Evolutionary conservation across 2,113 vertebrate genomes (phyloP), one percentile per base, ranked within the genome.

Genomic region (Monarcha castaneiventris): DNA sequence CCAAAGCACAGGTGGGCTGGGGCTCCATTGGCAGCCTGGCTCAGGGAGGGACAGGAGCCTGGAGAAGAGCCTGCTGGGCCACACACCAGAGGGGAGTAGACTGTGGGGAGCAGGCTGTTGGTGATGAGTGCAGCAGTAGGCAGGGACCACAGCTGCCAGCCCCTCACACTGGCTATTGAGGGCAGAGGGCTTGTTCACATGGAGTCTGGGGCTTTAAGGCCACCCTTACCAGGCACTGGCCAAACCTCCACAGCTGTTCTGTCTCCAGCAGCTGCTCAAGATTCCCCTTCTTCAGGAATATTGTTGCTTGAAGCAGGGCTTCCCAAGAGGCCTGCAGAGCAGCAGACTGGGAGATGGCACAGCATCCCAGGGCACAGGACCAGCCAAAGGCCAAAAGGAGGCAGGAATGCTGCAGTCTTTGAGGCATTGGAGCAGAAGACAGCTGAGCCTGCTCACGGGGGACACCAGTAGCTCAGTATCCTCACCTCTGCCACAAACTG

Each of bases 361-460:
- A 46, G 26, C n/a, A 41, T 39, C 12, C 25, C n/a, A 54, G 17
- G 25, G 5, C 30, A 46, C 2, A 59, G n/a, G 8, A 46, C 29
- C 25, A 39, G 25, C 18, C 46, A n/a, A 54, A 61, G 33, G 33
- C 33, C 39, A 67, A 8, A 35, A 44, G 10, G 19, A 66, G 29
- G 20, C 39, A 25, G 10, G 23, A 67, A 2, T 37, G 29, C 33
- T 25, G 16, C 0, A 1, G 23, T 30, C 29, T 44, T 51, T 20
- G 13, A 39, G 19, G 23, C 11, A 9, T 37, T 59, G 46, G 9
- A 49, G 44, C 4, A 32, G 35, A 29, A 26, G 44, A n/a, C 21
- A 32, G 8, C 20, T 51, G 17, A 26, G 10, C 29, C 29, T 0
- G 0, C 11, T n/a, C 33, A 18, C 5, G 18, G 23, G 16, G 19